phyloP scores from a whole-genome alignment of 2,888 invertebrate genomes.

The Lumbricus terrestris region DNA sequence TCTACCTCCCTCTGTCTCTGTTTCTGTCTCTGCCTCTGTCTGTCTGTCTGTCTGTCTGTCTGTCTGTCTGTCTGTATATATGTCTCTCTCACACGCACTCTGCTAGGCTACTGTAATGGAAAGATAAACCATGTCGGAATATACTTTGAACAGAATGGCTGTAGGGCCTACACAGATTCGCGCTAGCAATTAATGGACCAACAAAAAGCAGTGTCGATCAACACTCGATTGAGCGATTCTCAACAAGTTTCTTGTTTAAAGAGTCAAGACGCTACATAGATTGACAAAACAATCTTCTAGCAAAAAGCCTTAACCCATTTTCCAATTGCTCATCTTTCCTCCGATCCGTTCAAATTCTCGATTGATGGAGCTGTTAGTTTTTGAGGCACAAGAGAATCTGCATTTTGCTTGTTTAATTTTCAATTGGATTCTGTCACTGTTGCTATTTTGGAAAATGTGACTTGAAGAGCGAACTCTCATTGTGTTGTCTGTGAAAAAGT shows the following conservation, averaged over 20 bases:
- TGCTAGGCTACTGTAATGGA: neutral
- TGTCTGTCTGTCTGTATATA: no score
- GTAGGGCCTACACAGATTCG: no score
- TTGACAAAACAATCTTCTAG: no score
- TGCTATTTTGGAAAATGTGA: neutral
- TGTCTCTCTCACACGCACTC: no score
- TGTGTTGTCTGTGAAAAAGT: neutral
- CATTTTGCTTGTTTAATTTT: neutral
- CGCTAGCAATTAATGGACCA: no score
- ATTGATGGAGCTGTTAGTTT: neutral
- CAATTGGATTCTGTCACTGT: neutral
- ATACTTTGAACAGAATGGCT: no score
- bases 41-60: no score
- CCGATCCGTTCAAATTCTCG: neutral
- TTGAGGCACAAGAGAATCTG: neutral
- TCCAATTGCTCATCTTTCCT: neutral
- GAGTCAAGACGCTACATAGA: no score
- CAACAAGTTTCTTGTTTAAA: neutral
- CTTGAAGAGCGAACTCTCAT: neutral
- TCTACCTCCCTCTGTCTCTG: no score
- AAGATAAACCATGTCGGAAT: neutral
- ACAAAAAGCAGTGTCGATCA: no score
- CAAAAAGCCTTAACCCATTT: no score
- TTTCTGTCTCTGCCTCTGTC: no score
- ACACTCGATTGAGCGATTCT: neutral